Base-by-base conservation (phyloP, 2,888 invertebrate genomes). In the Drosophila ezoana region DNA sequence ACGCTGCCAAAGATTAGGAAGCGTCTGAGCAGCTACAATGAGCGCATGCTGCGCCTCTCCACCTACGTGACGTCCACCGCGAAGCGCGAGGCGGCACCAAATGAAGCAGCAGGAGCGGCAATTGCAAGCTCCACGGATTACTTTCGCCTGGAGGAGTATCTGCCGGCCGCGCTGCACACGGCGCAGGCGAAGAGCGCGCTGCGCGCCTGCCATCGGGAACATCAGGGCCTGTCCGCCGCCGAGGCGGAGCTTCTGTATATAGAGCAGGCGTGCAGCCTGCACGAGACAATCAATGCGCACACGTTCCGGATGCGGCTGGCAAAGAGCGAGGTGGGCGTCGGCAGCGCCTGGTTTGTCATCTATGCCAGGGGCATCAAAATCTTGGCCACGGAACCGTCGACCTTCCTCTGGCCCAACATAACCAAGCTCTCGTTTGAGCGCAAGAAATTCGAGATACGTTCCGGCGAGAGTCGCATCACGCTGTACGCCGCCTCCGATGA, bases 381-480 rank as follows among this genome's bases (percentile, higher is more conserved):
- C 95, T 97, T 80, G 95, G 95, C 32, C 16, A 18, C 35, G 11
- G 94, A 96, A 63, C 94, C 96, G 59, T 95, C 96, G 33, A 96
- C 96, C 76, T 98, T 98, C 90, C 95, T 97, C 63, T 99, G 99
- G 99, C 97, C 97, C 88, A 97, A 97, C 84, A 99, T 99, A 74
- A 97, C 97, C 74, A 98, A 98, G 93, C 93, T 99, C 16, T 97
- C 97, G 92, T 99, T 98, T 92, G 98, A 99, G 94, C 95, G 98
- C 90, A 98, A 98, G 93, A 99, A 98, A 93, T 98, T 99, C 93
- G 98, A 98, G 93, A 98, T 99, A 87, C 95, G 97, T 71, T 97
- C 97, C 10, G 96, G 97, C 62, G 97, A 97, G 89, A 96, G 96
- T 84, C 96, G 96, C 91, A 95, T 97, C 78, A 97, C 97, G 1